Conservation (phyloP, 1,140 invertebrate species). For the Bombus huntii region DNA sequence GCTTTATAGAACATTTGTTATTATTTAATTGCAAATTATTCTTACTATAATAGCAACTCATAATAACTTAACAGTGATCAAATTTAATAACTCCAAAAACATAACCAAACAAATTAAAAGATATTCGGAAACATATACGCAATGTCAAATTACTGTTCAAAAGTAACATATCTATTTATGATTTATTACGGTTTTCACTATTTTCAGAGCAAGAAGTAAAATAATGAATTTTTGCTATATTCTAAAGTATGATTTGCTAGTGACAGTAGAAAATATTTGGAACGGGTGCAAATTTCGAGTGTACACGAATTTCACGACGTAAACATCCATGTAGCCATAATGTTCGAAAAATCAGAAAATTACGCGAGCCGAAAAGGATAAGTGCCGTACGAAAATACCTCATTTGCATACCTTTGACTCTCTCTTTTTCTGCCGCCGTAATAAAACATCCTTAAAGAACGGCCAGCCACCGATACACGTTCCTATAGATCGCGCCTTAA, state of each 20-base stretch:
- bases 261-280: background rate
- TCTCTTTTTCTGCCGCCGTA: slow-evolving; percentile 1
- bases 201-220: background rate
- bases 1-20: background rate
- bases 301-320: background rate
- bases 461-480: slow-evolving; percentile 2
- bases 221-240: background rate
- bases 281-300: background rate
- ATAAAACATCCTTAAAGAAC: slow-evolving; percentile 38
- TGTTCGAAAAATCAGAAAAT: background rate
- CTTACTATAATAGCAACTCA: background rate
- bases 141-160: too few species aligned
- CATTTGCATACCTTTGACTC: slow-evolving; percentile 41
- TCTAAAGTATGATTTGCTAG: too few species aligned
- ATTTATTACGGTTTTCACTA: too few species aligned
- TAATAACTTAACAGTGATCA: background rate
- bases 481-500: slow-evolving; percentile 40
- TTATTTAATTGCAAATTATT: background rate
- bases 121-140: background rate
- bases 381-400: slow-evolving; percentile 20
- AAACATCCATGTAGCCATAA: background rate
- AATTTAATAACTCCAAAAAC: too few species aligned
- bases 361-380: background rate
- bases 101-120: background rate
- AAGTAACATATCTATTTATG: too few species aligned